phyloP scores from a whole-genome alignment of 2,888 invertebrate genomes.

The Periphyllus acericola region DNA sequence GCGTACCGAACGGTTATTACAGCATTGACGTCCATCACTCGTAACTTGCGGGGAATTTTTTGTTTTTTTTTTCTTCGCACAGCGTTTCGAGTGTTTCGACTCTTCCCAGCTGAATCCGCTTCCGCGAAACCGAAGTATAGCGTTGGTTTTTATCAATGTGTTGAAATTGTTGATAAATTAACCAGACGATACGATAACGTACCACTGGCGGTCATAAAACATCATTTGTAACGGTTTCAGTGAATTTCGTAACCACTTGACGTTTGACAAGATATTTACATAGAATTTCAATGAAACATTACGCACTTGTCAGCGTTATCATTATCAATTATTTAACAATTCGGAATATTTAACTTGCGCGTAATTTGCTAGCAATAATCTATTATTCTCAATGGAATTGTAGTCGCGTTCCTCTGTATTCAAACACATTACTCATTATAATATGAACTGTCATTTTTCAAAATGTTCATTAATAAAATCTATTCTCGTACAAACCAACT shows the following conservation, averaged over 20 bases:
- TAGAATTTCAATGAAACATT: not conserved
- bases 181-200: not conserved
- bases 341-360: not conserved
- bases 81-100: too few relatives aligned
- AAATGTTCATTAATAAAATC: not conserved
- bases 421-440: not conserved
- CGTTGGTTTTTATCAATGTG: not conserved
- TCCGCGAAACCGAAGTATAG: too few relatives aligned
- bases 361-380: not conserved
- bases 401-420: not conserved
- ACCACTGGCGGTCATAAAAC: too few relatives aligned
- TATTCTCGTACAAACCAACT: not conserved
- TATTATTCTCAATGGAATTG: not conserved
- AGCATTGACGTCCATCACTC: too few relatives aligned
- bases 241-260: constrained; percentile 19
- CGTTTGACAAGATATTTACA: not conserved
- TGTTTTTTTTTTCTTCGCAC: not conserved
- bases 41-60: too few relatives aligned
- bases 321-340: constrained; percentile 1
- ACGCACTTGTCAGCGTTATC: not conserved
- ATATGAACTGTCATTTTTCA: not conserved
- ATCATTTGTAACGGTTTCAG: not conserved
- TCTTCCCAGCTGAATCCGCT: not conserved
- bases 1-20: too few relatives aligned
- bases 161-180: not conserved